phyloP scores from a whole-genome alignment of 2,888 invertebrate genomes.

The Brachylomia viminalis region DNA sequence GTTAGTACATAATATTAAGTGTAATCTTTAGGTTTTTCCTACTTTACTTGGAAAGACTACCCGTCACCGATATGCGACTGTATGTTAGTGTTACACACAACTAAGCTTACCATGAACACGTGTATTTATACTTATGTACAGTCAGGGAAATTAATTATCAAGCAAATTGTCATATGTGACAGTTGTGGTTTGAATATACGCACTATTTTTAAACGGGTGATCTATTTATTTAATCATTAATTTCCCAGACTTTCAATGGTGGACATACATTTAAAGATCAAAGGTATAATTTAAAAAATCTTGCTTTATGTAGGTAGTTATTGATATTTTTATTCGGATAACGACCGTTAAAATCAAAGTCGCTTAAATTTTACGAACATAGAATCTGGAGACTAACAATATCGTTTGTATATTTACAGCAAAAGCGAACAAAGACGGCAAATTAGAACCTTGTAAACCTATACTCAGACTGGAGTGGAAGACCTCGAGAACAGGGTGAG shows the following conservation, averaged over 20 bases:
- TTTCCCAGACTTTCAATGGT: neutral
- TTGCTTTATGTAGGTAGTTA: neutral
- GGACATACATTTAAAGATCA: neutral
- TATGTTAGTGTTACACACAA: neutral
- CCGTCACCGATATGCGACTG: neutral
- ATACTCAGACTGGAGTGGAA: slow-evolving; percentile 99
- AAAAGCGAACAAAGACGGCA: slow-evolving; percentile 97
- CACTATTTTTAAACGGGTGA: neutral
- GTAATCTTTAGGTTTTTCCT: neutral
- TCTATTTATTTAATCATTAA: neutral
- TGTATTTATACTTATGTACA: neutral
- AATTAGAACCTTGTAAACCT: slow-evolving; percentile 97
- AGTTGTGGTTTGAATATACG: no score
- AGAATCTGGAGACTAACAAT: neutral
- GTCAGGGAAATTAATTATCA: no score
- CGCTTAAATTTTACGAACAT: neutral
- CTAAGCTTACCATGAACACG: neutral
- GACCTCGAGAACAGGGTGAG: slow-evolving; percentile 95
- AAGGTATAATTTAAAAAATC: neutral
- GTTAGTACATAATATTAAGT: slow-evolving; percentile 90
- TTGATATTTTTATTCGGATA: neutral
- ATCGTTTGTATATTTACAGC: slow-evolving; percentile 90
- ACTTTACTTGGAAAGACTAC: neutral
- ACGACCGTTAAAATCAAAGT: neutral
- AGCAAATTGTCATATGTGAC: no score